Evolutionary conservation across 2,888 invertebrate genomes (phyloP).

Genomic region (Pristionchus exspectatus): DNA sequence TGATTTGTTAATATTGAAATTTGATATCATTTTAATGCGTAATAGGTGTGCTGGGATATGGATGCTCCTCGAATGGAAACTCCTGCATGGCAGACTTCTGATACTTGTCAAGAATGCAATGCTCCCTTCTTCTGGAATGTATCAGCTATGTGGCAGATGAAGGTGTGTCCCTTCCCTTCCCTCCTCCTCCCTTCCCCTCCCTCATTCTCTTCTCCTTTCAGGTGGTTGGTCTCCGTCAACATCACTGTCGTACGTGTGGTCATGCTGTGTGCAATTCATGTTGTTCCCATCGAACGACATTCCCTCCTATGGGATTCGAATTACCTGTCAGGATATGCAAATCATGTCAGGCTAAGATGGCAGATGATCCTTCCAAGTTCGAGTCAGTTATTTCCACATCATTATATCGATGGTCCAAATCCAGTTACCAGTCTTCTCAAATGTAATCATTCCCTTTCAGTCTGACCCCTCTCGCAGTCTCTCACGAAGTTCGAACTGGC

Average conservation of each 20-base stretch:
- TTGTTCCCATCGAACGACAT: constrained; percentile 89
- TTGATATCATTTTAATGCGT: not conserved
- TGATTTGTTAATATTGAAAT: too few relatives aligned
- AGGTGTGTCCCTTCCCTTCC: constrained; percentile 60
- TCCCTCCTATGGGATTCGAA: constrained; percentile 98
- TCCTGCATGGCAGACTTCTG: constrained; percentile 95
- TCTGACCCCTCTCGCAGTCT: constrained; percentile 92
- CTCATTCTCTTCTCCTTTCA: constrained; percentile 55
- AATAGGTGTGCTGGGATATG: constrained; percentile 92
- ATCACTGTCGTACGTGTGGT: constrained; percentile 87
- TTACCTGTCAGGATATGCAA: constrained; percentile 96
- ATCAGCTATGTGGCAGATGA: constrained; percentile 97
- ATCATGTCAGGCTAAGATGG: constrained; percentile 85
- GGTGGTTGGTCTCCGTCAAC: constrained; percentile 80
- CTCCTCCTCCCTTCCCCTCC: not conserved
- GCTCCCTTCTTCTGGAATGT: constrained; percentile 99
- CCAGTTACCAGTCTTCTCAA: not conserved
- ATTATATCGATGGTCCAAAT: not conserved
- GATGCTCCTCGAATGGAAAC: constrained; percentile 85
- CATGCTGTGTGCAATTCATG: constrained; percentile 95
- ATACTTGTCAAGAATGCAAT: constrained; percentile 93
- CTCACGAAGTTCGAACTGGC: constrained; percentile 95
- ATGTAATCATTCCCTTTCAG: constrained; percentile 82
- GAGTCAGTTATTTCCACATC: constrained; percentile 64
- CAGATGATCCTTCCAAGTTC: constrained; percentile 74